Percentiles rank a stretch among this genome's conserved stretches.
Evolutionary conservation across 2,888 invertebrate genomes (phyloP).

Genomic region (Suillia variegata): DNA sequence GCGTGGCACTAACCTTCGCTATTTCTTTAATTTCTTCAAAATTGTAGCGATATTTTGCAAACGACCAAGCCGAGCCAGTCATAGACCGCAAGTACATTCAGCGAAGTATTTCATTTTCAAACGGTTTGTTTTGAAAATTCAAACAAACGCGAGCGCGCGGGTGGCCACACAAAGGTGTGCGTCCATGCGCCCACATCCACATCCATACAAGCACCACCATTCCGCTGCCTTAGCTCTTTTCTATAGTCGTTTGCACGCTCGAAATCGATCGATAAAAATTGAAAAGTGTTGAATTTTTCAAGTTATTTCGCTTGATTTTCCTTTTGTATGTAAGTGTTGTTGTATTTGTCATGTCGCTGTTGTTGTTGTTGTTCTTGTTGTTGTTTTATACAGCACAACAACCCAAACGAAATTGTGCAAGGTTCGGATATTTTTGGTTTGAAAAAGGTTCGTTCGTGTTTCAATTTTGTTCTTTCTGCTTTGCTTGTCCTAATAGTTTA

Average conservation of each 20-base stretch:
- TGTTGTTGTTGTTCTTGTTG: slow-evolving; percentile 2
- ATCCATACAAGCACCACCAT: too few relatives aligned
- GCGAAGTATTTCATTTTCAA: background rate
- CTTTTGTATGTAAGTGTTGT: background rate
- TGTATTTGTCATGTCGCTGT: slow-evolving; percentile 12
- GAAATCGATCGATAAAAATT: slow-evolving; percentile 3
- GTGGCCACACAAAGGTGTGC: background rate
- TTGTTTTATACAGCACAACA: background rate
- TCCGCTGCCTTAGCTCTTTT: too few relatives aligned
- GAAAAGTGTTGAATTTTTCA: slow-evolving; percentile 7
- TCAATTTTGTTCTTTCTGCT: background rate
- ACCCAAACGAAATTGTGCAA: slow-evolving; percentile 7
- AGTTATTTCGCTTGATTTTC: background rate
- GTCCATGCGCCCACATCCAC: too few relatives aligned
- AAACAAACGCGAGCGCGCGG: background rate
- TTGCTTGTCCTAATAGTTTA: background rate
- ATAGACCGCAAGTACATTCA: too few relatives aligned
- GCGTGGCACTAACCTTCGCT: too few relatives aligned
- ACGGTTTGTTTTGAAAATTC: background rate
- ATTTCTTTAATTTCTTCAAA: too few relatives aligned
- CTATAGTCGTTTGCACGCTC: too few relatives aligned
- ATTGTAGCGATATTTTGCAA: too few relatives aligned
- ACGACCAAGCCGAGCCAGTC: background rate
- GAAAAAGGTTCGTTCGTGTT: background rate
- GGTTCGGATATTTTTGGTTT: slow-evolving; percentile 5